Percentiles rank a stretch among this genome's conserved stretches.
These are phyloP conservation scores for Tipula unca DNA, from an alignment of 2,888 invertebrate genomes.

Conservation along the genomic window DNA sequence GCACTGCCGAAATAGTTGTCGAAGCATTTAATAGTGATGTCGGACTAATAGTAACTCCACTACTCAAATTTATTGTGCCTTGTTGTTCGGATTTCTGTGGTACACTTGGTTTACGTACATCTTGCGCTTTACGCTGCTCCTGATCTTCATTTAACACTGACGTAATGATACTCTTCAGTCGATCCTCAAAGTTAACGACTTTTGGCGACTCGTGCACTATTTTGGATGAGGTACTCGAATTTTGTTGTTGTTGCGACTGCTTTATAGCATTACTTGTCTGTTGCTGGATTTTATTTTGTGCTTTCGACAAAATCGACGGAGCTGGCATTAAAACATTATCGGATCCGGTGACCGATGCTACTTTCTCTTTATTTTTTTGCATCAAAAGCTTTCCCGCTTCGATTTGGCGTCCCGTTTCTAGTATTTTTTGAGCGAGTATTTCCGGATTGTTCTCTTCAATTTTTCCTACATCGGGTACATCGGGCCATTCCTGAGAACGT, in stretches of 20 bases:
- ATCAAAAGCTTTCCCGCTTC: slow-evolving; percentile 64
- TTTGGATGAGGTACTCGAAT: slow-evolving; percentile 26
- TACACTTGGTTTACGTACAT: slow-evolving; percentile 27
- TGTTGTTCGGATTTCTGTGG: neutral
- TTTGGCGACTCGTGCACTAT: slow-evolving; percentile 60
- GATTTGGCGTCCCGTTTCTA: slow-evolving; percentile 82
- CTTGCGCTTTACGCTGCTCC: slow-evolving; percentile 39
- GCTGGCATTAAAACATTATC: slow-evolving; percentile 41
- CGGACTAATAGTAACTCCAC: neutral
- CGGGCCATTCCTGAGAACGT: slow-evolving; percentile 85
- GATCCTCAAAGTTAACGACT: slow-evolving; percentile 81
- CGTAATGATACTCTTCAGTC: slow-evolving; percentile 78
- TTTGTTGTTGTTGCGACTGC: neutral
- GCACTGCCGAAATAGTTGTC: slow-evolving; percentile 15
- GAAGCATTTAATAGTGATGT: slow-evolving; percentile 34
- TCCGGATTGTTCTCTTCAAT: slow-evolving; percentile 90
- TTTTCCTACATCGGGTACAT: slow-evolving; percentile 81
- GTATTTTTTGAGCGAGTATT: slow-evolving; percentile 78
- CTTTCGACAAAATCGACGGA: slow-evolving; percentile 28
- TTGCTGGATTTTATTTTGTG: neutral
- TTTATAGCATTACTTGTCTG: slow-evolving; percentile 29
- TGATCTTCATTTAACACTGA: slow-evolving; percentile 81
- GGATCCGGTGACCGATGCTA: slow-evolving; percentile 30
- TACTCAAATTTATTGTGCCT: neutral
- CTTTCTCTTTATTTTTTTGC: slow-evolving; percentile 43